Conservation (phyloP, 2,888 invertebrate genomes). For the Dasysyrphus albostriatus region DNA sequence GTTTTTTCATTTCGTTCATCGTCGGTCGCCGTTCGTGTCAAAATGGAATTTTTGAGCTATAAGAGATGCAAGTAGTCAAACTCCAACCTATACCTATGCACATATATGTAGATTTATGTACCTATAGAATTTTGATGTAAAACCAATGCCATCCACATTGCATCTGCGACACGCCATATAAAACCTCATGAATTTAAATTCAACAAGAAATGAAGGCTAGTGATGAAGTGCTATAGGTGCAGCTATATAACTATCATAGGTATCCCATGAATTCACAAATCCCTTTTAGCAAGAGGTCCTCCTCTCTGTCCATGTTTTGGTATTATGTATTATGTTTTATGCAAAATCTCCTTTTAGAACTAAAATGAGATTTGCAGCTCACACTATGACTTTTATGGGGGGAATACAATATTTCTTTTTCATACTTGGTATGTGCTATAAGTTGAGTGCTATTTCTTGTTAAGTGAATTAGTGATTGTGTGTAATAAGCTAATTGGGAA, state of each 20-base stretch:
- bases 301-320: slow-evolving; percentile 14
- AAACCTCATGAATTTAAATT: slow-evolving; percentile 72
- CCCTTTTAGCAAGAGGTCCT: background rate
- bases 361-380: slow-evolving; percentile 9
- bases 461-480: slow-evolving; percentile 1
- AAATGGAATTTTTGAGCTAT: slow-evolving; percentile 40
- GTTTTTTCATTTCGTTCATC: slow-evolving; percentile 51
- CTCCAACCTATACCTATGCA: background rate
- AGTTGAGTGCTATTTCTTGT: background rate
- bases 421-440: background rate
- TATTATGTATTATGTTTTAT: slow-evolving; percentile 10
- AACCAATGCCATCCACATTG: slow-evolving; percentile 63
- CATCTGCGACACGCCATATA: slow-evolving; percentile 29
- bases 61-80: background rate
- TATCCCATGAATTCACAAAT: slow-evolving; percentile 29
- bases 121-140: slow-evolving; percentile 50
- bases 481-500: slow-evolving; percentile 18
- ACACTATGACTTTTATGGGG: background rate
- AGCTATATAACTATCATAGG: background rate
- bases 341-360: slow-evolving; percentile 21
- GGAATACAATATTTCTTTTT: background rate
- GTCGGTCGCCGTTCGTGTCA: slow-evolving; percentile 2
- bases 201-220: slow-evolving; percentile 27
- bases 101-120: background rate
- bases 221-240: slow-evolving; percentile 8